Conservation (phyloP, 2,797 vertebrate genomes). For the Lithobates sylvaticus region DNA sequence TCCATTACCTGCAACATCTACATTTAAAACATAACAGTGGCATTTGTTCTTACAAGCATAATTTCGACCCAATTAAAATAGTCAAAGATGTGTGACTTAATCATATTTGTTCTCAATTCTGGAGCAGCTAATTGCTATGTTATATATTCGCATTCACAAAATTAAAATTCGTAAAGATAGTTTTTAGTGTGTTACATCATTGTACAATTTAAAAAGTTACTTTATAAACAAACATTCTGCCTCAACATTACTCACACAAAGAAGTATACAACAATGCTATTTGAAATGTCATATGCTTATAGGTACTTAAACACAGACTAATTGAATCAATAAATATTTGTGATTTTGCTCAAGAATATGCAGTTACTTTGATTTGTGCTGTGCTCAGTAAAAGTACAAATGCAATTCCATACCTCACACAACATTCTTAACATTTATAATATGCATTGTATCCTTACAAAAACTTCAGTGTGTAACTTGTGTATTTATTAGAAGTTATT, state of each 20-base stretch:
- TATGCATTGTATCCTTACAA: neutral
- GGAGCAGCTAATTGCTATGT: no score
- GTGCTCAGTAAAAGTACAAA: slow-evolving; percentile 9
- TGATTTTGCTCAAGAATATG: neutral
- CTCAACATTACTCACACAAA: neutral
- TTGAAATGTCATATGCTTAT: slow-evolving; percentile 15
- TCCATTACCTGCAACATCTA: no score
- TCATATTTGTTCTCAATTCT: no score
- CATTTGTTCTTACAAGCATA: no score
- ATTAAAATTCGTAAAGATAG: no score
- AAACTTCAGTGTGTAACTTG: neutral
- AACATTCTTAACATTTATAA: neutral
- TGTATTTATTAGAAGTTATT: neutral
- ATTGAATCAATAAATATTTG: slow-evolving; percentile 37
- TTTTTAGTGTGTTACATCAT: neutral
- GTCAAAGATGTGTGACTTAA: no score
- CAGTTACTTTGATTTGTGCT: slow-evolving; percentile 28
- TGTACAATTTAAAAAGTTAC: neutral
- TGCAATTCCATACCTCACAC: slow-evolving; percentile 3
- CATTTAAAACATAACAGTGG: no score
- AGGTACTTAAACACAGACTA: slow-evolving; percentile 18
- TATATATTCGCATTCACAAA: no score
- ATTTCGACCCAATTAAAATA: no score
- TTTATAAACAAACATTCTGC: neutral
- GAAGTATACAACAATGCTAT: neutral